Base-by-base conservation (phyloP, 2,113 vertebrate genomes). In the Montifringilla adamsi region DNA sequence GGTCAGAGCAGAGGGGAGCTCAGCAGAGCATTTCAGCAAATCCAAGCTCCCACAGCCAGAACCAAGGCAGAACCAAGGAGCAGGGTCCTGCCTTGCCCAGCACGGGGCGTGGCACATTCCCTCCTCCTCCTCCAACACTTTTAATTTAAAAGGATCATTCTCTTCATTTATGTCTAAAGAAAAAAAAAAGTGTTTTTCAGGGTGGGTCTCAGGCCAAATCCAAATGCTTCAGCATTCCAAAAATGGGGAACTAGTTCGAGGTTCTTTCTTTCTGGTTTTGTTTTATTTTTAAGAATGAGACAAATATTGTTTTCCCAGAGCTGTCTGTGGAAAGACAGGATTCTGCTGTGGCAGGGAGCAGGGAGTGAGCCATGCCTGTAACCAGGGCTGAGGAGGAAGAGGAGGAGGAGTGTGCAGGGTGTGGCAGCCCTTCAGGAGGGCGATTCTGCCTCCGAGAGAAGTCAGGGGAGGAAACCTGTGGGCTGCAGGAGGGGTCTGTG, bases 61-160 rank as follows among this genome's bases (percentile, higher is more conserved):
- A 13, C 28, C 17, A 5, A 14, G 11, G 56, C 49, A 53, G 52
- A 79, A 13, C 28, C 17, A 5, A 14, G 11, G 56, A 26, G 35
- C 55, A 27, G 33, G 9, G 9, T 30, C 39, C 33, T 78, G 66
- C 24, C 50, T 21, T 11, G 17, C 22, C 30, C 43, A 37, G 64
- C 2, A 1, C 3, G 4, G 5, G 2, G 14, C 3, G 1, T 33
- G 55, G 66, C 59, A 30, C 24, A 23, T 11, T 49, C 28, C 27
- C 5, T 28, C 28, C 6, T 28, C 52, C 55, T 6, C 13, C 35
- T 22, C 35, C 35, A 37, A 8, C 4, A 6, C 30, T 41, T 59
- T 17, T 6, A 10, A 21, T 15, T 35, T 26, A 30, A 60, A 35
- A 4, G 7, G 20, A 14, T 35, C 1, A 2, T 59, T 85, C 31